Percentiles rank a stretch among this genome's conserved stretches.
phyloP scores from a whole-genome alignment of 2,888 invertebrate genomes.

The Drosophila parthenogenetica region DNA sequence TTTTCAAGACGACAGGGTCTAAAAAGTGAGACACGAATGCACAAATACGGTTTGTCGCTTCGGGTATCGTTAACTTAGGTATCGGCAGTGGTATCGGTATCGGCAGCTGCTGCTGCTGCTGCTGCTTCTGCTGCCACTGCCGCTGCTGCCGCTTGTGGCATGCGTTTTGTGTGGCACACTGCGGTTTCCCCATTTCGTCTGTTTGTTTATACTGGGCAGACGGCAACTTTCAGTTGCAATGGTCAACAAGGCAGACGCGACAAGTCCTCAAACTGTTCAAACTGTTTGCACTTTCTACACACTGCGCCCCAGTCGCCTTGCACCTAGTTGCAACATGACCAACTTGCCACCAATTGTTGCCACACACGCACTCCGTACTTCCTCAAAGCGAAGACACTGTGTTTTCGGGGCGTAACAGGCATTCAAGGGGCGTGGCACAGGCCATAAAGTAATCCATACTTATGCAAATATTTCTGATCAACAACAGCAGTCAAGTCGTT shows the following conservation, averaged over 20 bases:
- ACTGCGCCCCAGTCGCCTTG: conserved; percentile 19
- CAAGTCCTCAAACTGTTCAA: conserved; percentile 58
- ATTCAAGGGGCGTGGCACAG: neutral
- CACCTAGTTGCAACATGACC: conserved; percentile 6
- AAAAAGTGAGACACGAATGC: conserved; percentile 49
- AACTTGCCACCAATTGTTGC: conserved; percentile 14
- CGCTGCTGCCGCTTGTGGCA: conserved; percentile 32
- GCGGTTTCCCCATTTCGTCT: conserved; percentile 65
- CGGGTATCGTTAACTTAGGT: conserved; percentile 33
- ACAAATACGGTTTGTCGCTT: conserved; percentile 47
- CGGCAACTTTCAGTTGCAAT: conserved; percentile 66
- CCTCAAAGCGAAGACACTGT: too few relatives aligned
- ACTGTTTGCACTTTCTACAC: conserved; percentile 77
- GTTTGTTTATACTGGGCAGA: conserved; percentile 70
- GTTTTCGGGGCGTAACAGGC: neutral
- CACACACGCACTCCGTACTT: conserved; percentile 1
- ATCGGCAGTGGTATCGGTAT: conserved; percentile 40
- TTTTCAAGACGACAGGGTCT: too few relatives aligned
- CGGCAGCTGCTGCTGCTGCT: neutral
- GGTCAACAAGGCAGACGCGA: conserved; percentile 58
- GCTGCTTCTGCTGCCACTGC: conserved; percentile 19
- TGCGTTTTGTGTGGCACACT: conserved; percentile 42
- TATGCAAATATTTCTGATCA: too few relatives aligned
- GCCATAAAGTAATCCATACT: neutral
- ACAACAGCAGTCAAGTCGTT: too few relatives aligned